Percentiles rank a stretch among this genome's conserved stretches.
Evolutionary conservation across 2,113 vertebrate genomes (phyloP).

Genomic region (Corythoichthys intestinalis): DNA sequence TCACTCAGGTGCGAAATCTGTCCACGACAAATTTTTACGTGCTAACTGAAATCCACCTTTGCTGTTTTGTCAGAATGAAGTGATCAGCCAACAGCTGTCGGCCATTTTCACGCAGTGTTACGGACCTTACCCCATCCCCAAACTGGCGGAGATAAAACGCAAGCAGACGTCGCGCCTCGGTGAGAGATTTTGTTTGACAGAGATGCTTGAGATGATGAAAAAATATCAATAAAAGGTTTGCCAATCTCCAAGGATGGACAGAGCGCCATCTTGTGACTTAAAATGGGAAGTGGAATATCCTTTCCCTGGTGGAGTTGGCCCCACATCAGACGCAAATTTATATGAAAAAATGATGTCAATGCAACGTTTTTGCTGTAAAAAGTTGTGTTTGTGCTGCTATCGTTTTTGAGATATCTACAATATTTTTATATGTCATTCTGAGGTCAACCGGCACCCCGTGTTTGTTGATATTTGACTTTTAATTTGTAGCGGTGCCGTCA

Average conservation of each 20-base stretch:
- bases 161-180: slow-evolving; percentile 92
- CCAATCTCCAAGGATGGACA: neutral
- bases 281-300: slow-evolving; percentile 1
- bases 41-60: slow-evolving; percentile 12
- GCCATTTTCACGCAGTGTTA: slow-evolving; percentile 98
- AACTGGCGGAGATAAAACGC: slow-evolving; percentile 92
- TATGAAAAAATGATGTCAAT: too few species aligned
- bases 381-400: too few species aligned
- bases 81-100: slow-evolving; percentile 94
- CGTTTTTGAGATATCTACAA: too few species aligned
- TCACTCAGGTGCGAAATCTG: slow-evolving; percentile 6
- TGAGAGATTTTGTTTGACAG: slow-evolving; percentile 56
- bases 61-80: slow-evolving; percentile 82
- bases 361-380: too few species aligned
- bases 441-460: too few species aligned
- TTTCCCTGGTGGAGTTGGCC: neutral
- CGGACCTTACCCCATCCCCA: slow-evolving; percentile 94
- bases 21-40: slow-evolving; percentile 15
- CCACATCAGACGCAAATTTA: too few species aligned
- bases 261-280: slow-evolving; percentile 57
- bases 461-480: too few species aligned
- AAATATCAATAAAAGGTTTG: neutral
- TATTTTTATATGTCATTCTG: too few species aligned
- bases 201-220: neutral
- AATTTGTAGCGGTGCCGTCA: too few species aligned